Base-by-base conservation (phyloP, 2,113 vertebrate genomes). In the Phylloscopus trochiloides region DNA sequence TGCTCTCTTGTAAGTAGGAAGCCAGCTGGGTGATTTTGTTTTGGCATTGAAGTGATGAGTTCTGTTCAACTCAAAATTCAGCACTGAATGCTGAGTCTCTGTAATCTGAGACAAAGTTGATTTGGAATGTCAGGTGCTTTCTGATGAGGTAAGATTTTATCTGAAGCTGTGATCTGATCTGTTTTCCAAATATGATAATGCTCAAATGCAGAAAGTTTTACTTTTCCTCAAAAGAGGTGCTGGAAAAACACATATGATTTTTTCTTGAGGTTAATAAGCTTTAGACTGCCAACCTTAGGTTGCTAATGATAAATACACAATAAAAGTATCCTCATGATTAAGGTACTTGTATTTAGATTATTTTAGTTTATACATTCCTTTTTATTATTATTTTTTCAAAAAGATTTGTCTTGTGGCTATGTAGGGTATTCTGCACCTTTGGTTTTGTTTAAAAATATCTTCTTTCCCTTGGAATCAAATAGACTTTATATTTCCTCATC, bases 1-100 rank as follows among this genome's bases (percentile, higher is more conserved):
- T 0, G 0, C 17, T 65, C 14, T 19, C 32, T 67, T 57, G 2
- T 68, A 52, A 65, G n/a, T n/a, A 61, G 52, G 58, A 92, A 88
- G 14, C 57, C 43, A 72, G 43, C 36, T 58, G 62, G 15, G 8
- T 88, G 82, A 67, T 85, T 88, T 83, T 94, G 75, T 83, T 94
- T 94, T 79, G 62, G 32, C 50, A 42, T 45, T 86, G 2, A 82
- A 92, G 21, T 20, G 38, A 38, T 72, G 62, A 62, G 32, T 67
- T 91, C 32, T 95, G 43, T 42, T 38, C 43, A 79, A 34, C 17
- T 86, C 48, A 63, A 85, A 96, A 75, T 88, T 75, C 62, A 91
- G 26, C 52, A 45, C 43, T 75, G 89, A 82, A 67, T 62, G 22
- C 52, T 45, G 58, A 67, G 26, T 52, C 61, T 11, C 29, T 88